Base-by-base conservation (phyloP, 1,140 invertebrate species). In the Argopecten irradians region DNA sequence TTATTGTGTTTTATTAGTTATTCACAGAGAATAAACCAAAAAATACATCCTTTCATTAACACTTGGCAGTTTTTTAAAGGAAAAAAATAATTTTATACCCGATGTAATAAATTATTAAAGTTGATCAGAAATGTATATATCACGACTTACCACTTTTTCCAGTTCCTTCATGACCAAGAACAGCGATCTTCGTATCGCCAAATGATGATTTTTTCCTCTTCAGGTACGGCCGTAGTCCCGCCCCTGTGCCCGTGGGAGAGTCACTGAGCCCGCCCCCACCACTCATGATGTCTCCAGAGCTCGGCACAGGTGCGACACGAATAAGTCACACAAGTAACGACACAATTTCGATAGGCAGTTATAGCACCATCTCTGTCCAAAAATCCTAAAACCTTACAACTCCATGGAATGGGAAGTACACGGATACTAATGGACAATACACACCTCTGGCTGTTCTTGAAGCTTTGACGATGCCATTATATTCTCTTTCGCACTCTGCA, bases 141-240 rank as follows among this genome's bases (percentile, higher is more conserved):
- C 35, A 7, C 33, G 22, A 91, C 93, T 91, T 89, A 94, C 94
- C 93, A 88, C 93, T 94, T 90, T 94, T 94, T 0, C 94, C 94
- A 2, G 93, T 93, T 2, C 94, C 93, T 32, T 92, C 90, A 39
- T 91, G 91, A 39, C 94, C 94, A 33, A 94, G 84, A n/a, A 94
- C 92, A 9, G 94, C 94, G 14, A 94, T 92, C 87, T 94, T 94
- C 16, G 94, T 94, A 39, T 94, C 94, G n/a, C 93, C 94, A 28
- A 94, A 89, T 2, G 94, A 94, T 0, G 94, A 94, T 85, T 94
- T 94, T 87, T 94, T 94, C 86, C 94, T 86, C 46, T 92, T 89
- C 0, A 94, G 91, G 84, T 94, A 94, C 0, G 94, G 93, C 33
- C 92, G 92, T 11, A 94, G 88, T 0, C 93, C 33, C 19, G 90